Percentiles rank a stretch among this genome's conserved stretches.
These are phyloP conservation scores for Gymnothorax javanicus DNA, from an alignment of 2,797 vertebrate species.

Conservation along the genomic window DNA sequence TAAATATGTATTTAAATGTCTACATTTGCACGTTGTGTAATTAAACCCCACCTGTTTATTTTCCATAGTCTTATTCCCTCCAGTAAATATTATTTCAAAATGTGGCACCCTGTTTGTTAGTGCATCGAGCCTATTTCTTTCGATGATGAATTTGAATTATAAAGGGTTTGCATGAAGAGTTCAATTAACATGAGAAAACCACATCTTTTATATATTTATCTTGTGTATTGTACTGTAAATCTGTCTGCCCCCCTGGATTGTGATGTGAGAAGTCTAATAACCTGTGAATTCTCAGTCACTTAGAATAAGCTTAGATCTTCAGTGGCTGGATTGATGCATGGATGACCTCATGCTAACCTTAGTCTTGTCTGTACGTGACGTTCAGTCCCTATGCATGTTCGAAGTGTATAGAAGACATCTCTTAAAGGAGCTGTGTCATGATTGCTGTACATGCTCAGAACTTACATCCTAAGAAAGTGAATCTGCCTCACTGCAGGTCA, in stretches of 20 bases:
- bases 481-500: too few relatives aligned
- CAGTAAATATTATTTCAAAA: neutral
- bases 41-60: neutral
- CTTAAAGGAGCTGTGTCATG: neutral
- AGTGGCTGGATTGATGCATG: neutral
- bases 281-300: neutral
- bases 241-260: neutral
- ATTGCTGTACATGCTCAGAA: neutral
- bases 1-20: neutral
- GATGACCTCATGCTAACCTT: neutral
- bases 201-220: neutral
- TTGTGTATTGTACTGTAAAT: neutral
- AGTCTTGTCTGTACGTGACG: neutral
- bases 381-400: neutral
- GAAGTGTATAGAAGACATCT: neutral
- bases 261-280: neutral
- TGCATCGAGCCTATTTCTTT: neutral
- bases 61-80: neutral
- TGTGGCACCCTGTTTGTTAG: neutral
- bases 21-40: neutral
- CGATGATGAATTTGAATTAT: neutral
- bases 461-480: neutral
- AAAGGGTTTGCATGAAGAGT: neutral
- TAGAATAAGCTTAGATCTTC: neutral
- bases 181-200: neutral